Conservation (phyloP, 2,113 vertebrate species). For the Tenrec ecaudatus region DNA sequence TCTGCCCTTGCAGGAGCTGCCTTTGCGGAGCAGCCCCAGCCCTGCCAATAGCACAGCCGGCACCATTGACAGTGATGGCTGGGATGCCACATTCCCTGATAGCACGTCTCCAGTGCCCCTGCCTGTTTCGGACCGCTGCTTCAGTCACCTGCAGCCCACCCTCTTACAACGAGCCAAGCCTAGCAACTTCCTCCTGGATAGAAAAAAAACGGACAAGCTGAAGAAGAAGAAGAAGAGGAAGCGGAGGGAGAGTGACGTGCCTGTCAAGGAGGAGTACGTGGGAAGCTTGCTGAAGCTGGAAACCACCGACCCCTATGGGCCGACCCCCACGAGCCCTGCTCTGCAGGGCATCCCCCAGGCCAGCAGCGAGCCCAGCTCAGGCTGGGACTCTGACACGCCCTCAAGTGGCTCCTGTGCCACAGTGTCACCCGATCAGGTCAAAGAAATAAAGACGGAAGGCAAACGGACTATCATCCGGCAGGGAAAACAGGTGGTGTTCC, state of each 20-base stretch:
- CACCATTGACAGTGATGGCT: conserved; percentile 96
- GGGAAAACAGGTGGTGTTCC: conserved; percentile 98
- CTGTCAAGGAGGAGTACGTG: conserved; percentile 80
- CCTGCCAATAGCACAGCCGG: conserved; percentile 98
- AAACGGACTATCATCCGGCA: conserved; percentile 96
- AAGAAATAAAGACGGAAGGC: conserved; percentile 89
- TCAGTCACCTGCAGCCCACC: conserved; percentile 87
- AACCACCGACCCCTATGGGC: conserved; percentile 86
- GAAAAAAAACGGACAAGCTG: conserved; percentile 93
- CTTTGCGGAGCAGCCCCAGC: conserved; percentile 94
- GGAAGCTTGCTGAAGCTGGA: conserved; percentile 91
- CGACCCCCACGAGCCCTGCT: conserved; percentile 77
- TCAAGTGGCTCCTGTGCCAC: conserved; percentile 83
- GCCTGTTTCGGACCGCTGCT: conserved; percentile 88
- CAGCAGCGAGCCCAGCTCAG: conserved; percentile 78
- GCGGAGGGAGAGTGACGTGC: conserved; percentile 85
- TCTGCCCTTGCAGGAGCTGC: conserved; percentile 88
- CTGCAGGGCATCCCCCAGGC: conserved; percentile 83
- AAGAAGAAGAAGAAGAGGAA: conserved; percentile 94
- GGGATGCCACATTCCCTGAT: conserved; percentile 90
- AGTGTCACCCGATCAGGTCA: conserved; percentile 72
- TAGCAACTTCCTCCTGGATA: conserved; percentile 86
- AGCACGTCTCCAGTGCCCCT: conserved; percentile 81
- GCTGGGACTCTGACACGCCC: conserved; percentile 87
- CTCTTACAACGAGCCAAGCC: conserved; percentile 88